Evolutionary conservation across 2,888 invertebrate species (phyloP).

Genomic region (Lasioglossum villosulum): DNA sequence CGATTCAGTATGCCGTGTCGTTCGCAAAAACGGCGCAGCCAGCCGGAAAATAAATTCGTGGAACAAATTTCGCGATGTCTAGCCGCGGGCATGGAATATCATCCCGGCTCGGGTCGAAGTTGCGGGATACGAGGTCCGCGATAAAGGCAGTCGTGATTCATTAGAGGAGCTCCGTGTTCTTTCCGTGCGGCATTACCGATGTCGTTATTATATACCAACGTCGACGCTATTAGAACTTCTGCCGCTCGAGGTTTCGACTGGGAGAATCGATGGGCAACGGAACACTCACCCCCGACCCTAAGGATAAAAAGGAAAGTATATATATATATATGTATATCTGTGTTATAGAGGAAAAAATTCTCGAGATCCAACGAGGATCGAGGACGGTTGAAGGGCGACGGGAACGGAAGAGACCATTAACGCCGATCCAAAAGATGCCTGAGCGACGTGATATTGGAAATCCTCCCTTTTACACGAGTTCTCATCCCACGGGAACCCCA

Average conservation of each 20-base stretch:
- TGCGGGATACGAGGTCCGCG: neutral
- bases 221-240: slow-evolving; percentile 57
- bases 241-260: slow-evolving; percentile 44
- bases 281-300: slow-evolving; percentile 17
- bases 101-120: neutral
- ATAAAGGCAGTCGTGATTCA: slow-evolving; percentile 18
- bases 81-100: slow-evolving; percentile 30
- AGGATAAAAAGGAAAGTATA: slow-evolving; percentile 38
- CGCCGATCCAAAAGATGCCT: slow-evolving; percentile 62
- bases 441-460: slow-evolving; percentile 59
- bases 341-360: slow-evolving; percentile 27
- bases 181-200: slow-evolving; percentile 31
- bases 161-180: slow-evolving; percentile 51
- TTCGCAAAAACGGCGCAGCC: neutral
- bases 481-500: slow-evolving; percentile 39
- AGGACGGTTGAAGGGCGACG: slow-evolving; percentile 25
- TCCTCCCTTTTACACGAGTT: slow-evolving; percentile 51
- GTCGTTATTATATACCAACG: slow-evolving; percentile 54
- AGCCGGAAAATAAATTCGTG: slow-evolving; percentile 25
- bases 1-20: neutral
- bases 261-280: slow-evolving; percentile 42
- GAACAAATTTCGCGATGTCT: slow-evolving; percentile 4
- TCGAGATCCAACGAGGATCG: slow-evolving; percentile 29
- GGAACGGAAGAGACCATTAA: slow-evolving; percentile 62
- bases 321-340: neutral